Base-by-base conservation (phyloP, 2,888 invertebrate species). In the Cryptops parisi region DNA sequence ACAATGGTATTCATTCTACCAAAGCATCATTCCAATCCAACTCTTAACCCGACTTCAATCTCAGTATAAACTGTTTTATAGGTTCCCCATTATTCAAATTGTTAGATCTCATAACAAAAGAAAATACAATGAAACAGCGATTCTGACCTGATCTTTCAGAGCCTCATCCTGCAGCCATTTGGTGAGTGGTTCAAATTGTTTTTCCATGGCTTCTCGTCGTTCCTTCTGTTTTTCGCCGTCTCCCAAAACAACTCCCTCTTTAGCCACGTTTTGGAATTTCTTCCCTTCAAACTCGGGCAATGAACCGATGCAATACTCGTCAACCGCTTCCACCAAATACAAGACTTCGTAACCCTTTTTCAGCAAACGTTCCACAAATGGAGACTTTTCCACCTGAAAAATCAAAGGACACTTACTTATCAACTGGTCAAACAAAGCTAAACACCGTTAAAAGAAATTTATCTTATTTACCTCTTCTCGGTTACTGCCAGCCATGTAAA, bases 231-330 rank as follows among this genome's bases (percentile, higher is more conserved):
- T 70, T 57, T 71, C 73, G n/a, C 66, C 75, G 64, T 90, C 88
- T 44, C 84, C 80, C 6, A 97, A 71, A 60, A 82, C 79, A 67
- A 97, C 82, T 27, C 94, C 94, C 74, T 99, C 98, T 73, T 98
- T 99, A 61, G 98, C 98, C 52, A 96, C 90, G 70, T 99, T 99
- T 73, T 93, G 93, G 85, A 98, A 97, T 72, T 94, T 97, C 74
- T 94, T 91, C 52, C 93, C 91, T 64, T 98, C 97, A 72, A 88
- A 98, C 72, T 98, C 97, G 1, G 97, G 94, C 69, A 98, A 75
- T 45, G 93, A 84, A 49, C 91, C 89, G 62, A 98, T 85, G 63
- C 88, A 83, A 73, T 98, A 98, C 72, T 98, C 98, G 73, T 98
- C 98, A 47, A 98, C 94, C 27, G 98, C 89, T 73, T 99, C 98